phyloP scores from a whole-genome alignment of 2,888 invertebrate genomes.

The Caenorhabditis sinica region DNA sequence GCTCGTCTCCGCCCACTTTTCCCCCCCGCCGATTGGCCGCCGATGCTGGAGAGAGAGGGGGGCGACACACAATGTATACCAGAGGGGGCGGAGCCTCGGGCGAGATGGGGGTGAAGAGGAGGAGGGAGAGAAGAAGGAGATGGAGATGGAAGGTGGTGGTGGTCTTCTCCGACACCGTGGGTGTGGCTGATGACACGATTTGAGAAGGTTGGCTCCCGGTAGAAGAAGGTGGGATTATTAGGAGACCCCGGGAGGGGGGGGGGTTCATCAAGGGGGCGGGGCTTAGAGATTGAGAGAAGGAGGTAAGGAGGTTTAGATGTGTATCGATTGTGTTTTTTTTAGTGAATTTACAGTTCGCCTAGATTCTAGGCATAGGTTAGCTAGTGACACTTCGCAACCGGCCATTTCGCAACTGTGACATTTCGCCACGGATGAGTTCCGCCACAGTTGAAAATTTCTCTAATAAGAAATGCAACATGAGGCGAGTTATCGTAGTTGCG shows the following conservation, averaged over 20 bases:
- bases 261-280: conserved; percentile 8
- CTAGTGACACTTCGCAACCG: no score
- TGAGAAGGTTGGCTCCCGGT: conserved; percentile 13
- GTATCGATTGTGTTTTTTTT: no score
- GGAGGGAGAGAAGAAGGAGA: conserved; percentile 4
- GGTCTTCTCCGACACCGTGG: conserved; percentile 42
- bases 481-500: no score
- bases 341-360: no score
- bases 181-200: conserved; percentile 64
- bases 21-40: conserved; percentile 33
- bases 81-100: conserved; percentile 59
- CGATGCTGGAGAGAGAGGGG: background rate
- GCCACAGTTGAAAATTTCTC: no score
- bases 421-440: no score
- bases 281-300: background rate
- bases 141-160: background rate
- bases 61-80: no score
- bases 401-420: no score
- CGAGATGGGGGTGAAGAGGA: conserved; percentile 3
- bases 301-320: no score
- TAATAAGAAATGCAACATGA: no score
- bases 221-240: background rate
- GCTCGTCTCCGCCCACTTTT: conserved; percentile 57
- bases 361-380: no score
- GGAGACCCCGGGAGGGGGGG: background rate